Conservation (phyloP, 2,113 vertebrate species). For the Malurus melanocephalus region DNA sequence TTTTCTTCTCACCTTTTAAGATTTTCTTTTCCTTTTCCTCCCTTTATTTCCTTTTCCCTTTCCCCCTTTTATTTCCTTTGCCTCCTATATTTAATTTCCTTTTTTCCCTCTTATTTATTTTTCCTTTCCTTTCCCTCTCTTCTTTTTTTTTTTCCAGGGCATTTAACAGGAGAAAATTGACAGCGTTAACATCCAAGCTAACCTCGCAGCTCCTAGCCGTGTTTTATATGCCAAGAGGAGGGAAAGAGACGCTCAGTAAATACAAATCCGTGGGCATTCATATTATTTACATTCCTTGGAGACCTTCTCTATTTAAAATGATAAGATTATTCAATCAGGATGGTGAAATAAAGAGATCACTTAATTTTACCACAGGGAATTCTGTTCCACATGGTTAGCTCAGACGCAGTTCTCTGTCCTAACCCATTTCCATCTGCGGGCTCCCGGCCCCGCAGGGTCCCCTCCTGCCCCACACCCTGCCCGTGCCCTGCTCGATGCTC, state of each 20-base stretch:
- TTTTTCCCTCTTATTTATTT: neutral
- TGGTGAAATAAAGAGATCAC: conserved; percentile 83
- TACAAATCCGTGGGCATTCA: conserved; percentile 91
- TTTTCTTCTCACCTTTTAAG: neutral
- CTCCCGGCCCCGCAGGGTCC: conserved; percentile 50
- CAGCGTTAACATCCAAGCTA: conserved; percentile 74
- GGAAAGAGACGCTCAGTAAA: conserved; percentile 85
- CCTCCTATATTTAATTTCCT: neutral
- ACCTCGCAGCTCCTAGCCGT: conserved; percentile 72
- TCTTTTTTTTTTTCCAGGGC: conserved; percentile 29
- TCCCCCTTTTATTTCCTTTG: neutral
- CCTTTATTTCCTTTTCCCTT: neutral
- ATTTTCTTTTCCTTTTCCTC: neutral
- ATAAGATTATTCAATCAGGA: conserved; percentile 87
- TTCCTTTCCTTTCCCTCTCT: accelerated
- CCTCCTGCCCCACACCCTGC: neutral
- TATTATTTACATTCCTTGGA: conserved; percentile 89
- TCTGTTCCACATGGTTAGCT: conserved; percentile 82
- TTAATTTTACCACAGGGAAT: conserved; percentile 87
- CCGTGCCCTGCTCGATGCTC: too few species aligned
- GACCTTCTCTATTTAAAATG: conserved; percentile 81
- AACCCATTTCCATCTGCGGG: conserved; percentile 79
- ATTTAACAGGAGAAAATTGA: conserved; percentile 73
- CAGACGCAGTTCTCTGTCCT: conserved; percentile 78
- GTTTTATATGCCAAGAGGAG: conserved; percentile 83